These are phyloP conservation scores for Helarctos malayanus DNA, from an alignment of 2,797 vertebrate genomes.

Conservation along the genomic window DNA sequence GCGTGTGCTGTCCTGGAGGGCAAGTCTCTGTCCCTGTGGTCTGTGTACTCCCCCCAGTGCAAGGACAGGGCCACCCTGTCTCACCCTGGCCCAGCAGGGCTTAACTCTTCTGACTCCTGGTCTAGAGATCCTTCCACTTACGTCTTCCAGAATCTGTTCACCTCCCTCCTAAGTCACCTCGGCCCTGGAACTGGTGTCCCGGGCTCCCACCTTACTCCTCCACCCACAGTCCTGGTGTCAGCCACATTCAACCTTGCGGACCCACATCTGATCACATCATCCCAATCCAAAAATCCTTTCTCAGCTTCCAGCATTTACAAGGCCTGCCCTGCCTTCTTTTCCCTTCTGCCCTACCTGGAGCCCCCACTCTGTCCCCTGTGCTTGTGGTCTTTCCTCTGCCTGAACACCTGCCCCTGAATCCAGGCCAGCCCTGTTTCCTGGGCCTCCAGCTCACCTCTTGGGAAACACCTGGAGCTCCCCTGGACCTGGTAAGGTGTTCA, in stretches of 20 bases:
- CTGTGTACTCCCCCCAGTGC: rapidly evolving
- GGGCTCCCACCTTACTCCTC: background rate
- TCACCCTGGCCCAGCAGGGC: background rate
- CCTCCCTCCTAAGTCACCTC: background rate
- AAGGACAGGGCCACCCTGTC: background rate
- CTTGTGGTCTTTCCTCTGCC: too few species aligned
- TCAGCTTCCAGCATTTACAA: background rate
- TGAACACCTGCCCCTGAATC: rapidly evolving
- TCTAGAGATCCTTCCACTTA: background rate
- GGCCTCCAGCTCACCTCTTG: background rate
- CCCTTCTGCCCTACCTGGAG: too few species aligned
- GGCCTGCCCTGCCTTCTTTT: background rate
- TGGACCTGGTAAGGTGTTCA: background rate
- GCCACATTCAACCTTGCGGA: background rate
- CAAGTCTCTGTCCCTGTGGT: background rate
- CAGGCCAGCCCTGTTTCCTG: background rate
- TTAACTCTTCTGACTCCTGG: background rate
- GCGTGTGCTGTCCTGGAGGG: background rate
- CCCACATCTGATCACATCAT: rapidly evolving
- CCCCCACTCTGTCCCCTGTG: background rate
- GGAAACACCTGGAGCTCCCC: background rate
- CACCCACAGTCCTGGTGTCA: background rate
- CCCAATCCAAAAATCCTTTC: background rate
- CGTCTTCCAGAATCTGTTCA: background rate
- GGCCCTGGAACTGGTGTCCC: background rate